phyloP scores from a whole-genome alignment of 1,140 invertebrate genomes.

The Stratiolaelaps scimitus region DNA sequence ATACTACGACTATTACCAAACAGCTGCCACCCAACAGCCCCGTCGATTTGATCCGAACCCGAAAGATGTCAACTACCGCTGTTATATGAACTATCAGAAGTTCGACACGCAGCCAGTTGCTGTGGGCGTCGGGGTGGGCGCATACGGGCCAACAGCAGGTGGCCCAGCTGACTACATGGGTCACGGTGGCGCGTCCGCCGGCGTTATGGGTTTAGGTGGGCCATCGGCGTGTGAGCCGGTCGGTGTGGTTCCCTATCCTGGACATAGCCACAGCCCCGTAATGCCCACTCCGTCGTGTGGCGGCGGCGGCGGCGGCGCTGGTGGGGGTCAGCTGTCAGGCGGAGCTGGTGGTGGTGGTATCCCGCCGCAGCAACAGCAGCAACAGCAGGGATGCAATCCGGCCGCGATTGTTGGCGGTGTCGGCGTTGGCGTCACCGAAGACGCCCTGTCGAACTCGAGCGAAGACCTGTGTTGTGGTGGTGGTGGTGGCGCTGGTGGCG shows the following conservation, averaged over 20 bases:
- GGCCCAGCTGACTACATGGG: constrained; percentile 1
- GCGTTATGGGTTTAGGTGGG: no score
- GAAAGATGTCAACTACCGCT: constrained; percentile 20
- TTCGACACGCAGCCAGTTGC: constrained; percentile 3
- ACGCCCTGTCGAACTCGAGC: constrained; percentile 23
- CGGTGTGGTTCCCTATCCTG: neutral
- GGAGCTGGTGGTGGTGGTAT: no score
- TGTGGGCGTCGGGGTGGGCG: no score
- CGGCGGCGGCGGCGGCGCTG: no score
- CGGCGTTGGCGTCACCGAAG: constrained; percentile 9
- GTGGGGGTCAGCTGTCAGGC: no score
- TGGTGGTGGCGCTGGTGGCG: no score
- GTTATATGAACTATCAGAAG: constrained; percentile 27
- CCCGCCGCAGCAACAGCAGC: no score
- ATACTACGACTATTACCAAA: constrained; percentile 23
- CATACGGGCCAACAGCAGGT: neutral
- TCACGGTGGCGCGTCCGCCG: neutral
- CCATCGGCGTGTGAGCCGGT: constrained; percentile 1
- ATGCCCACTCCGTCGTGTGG: no score
- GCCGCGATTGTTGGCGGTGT: no score
- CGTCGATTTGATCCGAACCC: constrained; percentile 10
- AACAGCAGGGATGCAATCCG: no score
- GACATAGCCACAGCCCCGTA: no score
- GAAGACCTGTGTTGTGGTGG: constrained; percentile 24
- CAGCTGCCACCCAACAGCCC: constrained; percentile 10